Percentiles rank a stretch among this genome's conserved stretches.
Evolutionary conservation across 2,113 vertebrate species (phyloP).

Genomic region (Bostrychus sinensis): DNA sequence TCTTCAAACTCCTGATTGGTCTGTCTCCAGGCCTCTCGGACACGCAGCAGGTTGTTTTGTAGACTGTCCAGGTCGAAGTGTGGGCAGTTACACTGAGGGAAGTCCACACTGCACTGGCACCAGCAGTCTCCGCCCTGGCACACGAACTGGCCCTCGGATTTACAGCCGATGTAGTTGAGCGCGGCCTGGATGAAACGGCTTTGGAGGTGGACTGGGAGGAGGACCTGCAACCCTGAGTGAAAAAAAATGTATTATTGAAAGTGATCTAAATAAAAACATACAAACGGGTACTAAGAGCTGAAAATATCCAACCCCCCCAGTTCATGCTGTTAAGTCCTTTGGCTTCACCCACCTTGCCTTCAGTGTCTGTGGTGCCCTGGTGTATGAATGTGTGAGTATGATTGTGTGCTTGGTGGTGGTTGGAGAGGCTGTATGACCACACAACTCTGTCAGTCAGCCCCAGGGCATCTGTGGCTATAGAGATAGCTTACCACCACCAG

Average conservation of each 20-base stretch:
- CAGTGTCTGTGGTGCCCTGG: background rate
- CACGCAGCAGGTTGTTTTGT: constrained; percentile 86
- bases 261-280: background rate
- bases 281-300: too few species aligned
- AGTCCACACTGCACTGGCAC: constrained; percentile 87
- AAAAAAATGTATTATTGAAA: background rate
- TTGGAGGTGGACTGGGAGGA: constrained; percentile 88
- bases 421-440: too few species aligned
- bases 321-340: too few species aligned
- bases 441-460: too few species aligned
- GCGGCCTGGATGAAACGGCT: constrained; percentile 89
- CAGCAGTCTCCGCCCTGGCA: constrained; percentile 90
- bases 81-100: constrained; percentile 93
- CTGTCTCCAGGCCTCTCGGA: constrained; percentile 82
- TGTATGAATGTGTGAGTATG: too few species aligned
- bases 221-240: constrained; percentile 88
- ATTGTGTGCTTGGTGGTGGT: too few species aligned
- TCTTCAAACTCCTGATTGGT: constrained; percentile 90
- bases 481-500: too few species aligned
- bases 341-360: background rate
- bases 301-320: too few species aligned
- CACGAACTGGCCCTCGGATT: constrained; percentile 88
- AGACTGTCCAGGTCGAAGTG: constrained; percentile 86
- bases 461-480: too few species aligned
- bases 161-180: constrained; percentile 93